phyloP scores from a whole-genome alignment of 1,140 invertebrate species.

The Rhyacophila brunnea region DNA sequence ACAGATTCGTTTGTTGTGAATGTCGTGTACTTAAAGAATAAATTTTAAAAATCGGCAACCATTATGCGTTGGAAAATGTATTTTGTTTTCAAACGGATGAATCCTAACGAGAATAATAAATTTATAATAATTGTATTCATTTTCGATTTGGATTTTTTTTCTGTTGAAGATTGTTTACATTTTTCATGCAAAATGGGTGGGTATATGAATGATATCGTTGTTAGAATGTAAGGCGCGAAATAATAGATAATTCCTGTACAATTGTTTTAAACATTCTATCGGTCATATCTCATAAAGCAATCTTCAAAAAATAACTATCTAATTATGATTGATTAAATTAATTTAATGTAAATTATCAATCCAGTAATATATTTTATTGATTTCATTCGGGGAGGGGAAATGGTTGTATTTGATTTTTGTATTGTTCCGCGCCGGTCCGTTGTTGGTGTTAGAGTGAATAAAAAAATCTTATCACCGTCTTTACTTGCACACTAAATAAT shows the following conservation, averaged over 20 bases:
- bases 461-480: constrained; percentile 26
- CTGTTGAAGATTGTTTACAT: not conserved
- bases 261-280: not conserved
- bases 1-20: constrained; percentile 30
- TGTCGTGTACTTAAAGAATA: constrained; percentile 35
- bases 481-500: constrained; percentile 20
- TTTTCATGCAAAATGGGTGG: not conserved
- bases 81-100: not conserved
- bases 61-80: not conserved
- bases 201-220: constrained; percentile 1
- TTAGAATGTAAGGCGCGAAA: not conserved
- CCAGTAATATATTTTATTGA: not conserved
- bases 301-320: not conserved
- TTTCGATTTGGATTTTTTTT: not conserved
- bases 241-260: not conserved
- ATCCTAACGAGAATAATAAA: not conserved
- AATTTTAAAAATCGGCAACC: not conserved
- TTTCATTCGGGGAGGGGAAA: not conserved
- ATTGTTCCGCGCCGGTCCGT: not conserved
- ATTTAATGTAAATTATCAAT: not conserved
- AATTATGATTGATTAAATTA: not conserved
- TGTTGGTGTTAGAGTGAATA: constrained; percentile 31
- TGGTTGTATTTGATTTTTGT: not conserved
- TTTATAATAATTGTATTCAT: too few relatives aligned
- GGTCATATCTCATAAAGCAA: too few relatives aligned